Conservation (phyloP, 2,888 invertebrate genomes). For the Neocrepidodera transversa region DNA sequence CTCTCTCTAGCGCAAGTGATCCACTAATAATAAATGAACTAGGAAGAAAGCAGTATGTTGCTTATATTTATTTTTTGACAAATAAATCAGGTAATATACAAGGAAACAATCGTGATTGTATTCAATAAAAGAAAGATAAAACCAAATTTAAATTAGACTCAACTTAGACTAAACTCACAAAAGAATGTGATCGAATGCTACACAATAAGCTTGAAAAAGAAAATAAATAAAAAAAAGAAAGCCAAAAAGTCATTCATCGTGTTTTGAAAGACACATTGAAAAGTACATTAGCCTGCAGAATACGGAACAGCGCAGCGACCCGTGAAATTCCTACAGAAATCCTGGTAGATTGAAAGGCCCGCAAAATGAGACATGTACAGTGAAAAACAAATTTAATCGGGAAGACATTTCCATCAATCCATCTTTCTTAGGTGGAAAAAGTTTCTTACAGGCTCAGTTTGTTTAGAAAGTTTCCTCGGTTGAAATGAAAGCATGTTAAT, state of each 20-base stretch:
- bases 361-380: slow-evolving; percentile 56
- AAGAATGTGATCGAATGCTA: background rate
- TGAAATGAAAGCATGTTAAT: slow-evolving; percentile 1
- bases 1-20: too few relatives aligned
- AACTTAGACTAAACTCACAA: background rate
- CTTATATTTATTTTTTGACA: too few relatives aligned
- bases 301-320: slow-evolving; percentile 1
- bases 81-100: too few relatives aligned
- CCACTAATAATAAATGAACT: too few relatives aligned
- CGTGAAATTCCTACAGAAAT: slow-evolving; percentile 17
- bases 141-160: too few relatives aligned
- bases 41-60: too few relatives aligned
- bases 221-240: background rate
- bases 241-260: slow-evolving; percentile 2
- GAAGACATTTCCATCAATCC: slow-evolving; percentile 61
- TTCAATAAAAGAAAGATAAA: too few relatives aligned
- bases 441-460: slow-evolving; percentile 42
- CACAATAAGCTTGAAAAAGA: background rate
- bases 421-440: slow-evolving; percentile 51
- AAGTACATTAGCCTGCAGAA: slow-evolving; percentile 2
- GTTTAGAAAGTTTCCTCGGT: background rate
- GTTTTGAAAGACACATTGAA: slow-evolving; percentile 2
- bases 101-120: too few relatives aligned
- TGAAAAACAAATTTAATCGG: slow-evolving; percentile 61
- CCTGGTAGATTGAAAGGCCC: slow-evolving; percentile 30